Evolutionary conservation across 2,113 vertebrate genomes (phyloP).

Genomic region (Tringa solitaria): DNA sequence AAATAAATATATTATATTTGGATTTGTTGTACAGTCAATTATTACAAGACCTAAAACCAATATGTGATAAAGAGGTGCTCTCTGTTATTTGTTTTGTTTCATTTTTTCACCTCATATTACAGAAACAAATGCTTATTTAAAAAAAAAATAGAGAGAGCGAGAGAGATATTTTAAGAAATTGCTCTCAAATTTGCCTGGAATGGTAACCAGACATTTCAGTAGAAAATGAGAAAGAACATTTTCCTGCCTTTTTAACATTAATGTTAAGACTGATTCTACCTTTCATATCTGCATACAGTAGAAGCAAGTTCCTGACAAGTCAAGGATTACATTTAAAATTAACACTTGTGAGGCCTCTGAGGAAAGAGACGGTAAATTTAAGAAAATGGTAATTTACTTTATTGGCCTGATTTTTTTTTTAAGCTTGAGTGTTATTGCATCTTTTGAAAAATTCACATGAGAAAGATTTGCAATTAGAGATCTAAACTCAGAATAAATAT

Average conservation of each 20-base stretch:
- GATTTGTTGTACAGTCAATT: background rate
- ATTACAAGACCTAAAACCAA: slow-evolving; percentile 7
- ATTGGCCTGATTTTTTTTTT: background rate
- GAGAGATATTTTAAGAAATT: background rate
- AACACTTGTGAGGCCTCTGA: background rate
- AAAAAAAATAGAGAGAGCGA: background rate
- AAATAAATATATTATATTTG: slow-evolving; percentile 53
- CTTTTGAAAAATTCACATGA: background rate
- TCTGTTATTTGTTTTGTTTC: background rate
- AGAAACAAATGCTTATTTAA: background rate
- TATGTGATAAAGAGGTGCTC: slow-evolving; percentile 5
- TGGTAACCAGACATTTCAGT: background rate
- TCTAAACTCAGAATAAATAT: background rate
- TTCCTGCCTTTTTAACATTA: background rate
- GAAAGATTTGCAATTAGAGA: background rate
- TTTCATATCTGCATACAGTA: background rate
- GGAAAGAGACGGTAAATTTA: background rate
- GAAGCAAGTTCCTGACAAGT: background rate
- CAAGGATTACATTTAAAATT: background rate
- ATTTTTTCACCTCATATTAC: background rate
- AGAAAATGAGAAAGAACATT: background rate
- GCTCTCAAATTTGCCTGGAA: background rate
- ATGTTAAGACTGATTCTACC: background rate
- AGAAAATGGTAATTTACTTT: background rate
- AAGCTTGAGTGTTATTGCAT: background rate